Evolutionary conservation across 2,113 vertebrate genomes (phyloP).

Genomic region (Hippopotamus amphibius): DNA sequence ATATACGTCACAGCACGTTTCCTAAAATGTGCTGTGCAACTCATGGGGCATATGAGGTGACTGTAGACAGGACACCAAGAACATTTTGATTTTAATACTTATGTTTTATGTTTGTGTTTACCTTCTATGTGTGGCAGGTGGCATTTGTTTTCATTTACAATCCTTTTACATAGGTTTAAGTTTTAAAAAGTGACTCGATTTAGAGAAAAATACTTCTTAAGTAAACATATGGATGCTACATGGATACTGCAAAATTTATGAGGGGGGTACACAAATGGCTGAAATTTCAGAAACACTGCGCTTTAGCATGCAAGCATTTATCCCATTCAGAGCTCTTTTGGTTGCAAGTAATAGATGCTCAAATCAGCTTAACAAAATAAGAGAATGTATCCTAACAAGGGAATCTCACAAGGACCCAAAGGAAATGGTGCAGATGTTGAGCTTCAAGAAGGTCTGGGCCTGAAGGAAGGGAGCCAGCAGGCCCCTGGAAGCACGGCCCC

Average conservation of each 20-base stretch:
- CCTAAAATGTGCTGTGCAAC: neutral
- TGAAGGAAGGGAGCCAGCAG: neutral
- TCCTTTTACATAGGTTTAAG: neutral
- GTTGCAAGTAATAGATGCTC: neutral
- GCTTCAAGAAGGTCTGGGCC: neutral
- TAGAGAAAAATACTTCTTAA: slow-evolving; percentile 67
- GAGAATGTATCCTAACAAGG: neutral
- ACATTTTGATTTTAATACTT: neutral
- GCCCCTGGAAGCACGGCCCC: neutral
- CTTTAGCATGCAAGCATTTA: neutral
- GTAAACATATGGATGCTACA: neutral
- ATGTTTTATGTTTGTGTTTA: neutral
- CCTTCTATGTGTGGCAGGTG: neutral
- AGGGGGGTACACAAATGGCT: neutral
- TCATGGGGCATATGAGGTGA: neutral
- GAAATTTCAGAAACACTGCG: neutral
- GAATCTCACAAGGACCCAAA: neutral
- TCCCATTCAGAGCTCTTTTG: neutral
- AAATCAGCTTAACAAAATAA: neutral
- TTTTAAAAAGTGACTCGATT: slow-evolving; percentile 38
- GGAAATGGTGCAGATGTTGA: neutral
- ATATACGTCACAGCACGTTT: neutral
- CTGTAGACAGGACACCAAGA: neutral
- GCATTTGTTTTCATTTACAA: neutral
- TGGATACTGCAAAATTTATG: neutral